Percentiles rank a stretch among this genome's conserved stretches.
These are phyloP conservation scores for Cavia porcellus DNA, from an alignment of 2,113 vertebrate species.

Conservation along the genomic window DNA sequence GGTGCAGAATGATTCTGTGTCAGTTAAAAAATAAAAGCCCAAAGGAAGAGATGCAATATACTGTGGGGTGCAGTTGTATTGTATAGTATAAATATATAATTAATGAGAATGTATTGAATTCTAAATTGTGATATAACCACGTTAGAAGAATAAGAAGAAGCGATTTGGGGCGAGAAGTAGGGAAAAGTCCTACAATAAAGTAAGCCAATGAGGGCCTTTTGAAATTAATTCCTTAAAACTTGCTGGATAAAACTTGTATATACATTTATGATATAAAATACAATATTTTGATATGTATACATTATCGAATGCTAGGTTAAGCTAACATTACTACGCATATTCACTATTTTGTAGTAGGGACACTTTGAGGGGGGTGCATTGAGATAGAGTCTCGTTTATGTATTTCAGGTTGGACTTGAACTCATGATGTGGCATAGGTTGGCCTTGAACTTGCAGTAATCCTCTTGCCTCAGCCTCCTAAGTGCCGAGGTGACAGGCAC, in stretches of 20 bases:
- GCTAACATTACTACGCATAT: not conserved
- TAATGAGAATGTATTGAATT: not conserved
- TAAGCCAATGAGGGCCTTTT: not conserved
- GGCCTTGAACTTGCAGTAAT: not conserved
- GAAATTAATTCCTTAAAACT: not conserved
- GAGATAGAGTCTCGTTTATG: not conserved
- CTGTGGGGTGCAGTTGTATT: not conserved
- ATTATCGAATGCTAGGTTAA: not conserved
- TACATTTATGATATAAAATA: not conserved
- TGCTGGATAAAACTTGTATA: not conserved
- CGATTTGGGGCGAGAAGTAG: not conserved
- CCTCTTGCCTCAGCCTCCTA: not conserved
- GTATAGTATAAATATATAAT: not conserved
- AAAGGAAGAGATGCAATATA: not conserved
- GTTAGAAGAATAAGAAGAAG: not conserved
- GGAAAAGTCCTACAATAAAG: not conserved
- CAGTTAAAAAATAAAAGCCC: not conserved
- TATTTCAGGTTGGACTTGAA: not conserved
- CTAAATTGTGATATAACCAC: not conserved
- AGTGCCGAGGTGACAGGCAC: not conserved
- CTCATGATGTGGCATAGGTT: not conserved
- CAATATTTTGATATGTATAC: not conserved
- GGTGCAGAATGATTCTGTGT: too few relatives aligned
- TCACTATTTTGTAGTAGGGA: not conserved
- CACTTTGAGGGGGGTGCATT: not conserved